phyloP scores from a whole-genome alignment of 2,797 vertebrate genomes.

The Jordanella pulchra region DNA sequence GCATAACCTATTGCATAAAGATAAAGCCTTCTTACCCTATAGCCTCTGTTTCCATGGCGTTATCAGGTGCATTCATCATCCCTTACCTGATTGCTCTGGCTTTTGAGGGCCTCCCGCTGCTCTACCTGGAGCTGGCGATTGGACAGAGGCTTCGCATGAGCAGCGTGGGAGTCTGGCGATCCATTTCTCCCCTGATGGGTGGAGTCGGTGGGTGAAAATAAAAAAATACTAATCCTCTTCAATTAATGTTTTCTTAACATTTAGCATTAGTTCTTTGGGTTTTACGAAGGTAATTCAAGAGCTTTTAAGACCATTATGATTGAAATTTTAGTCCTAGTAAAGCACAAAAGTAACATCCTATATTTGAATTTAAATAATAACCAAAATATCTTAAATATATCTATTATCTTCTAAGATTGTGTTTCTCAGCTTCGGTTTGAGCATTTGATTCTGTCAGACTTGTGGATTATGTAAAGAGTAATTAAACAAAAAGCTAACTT shows the following conservation, averaged over 20 bases:
- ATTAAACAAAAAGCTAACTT: too few relatives aligned
- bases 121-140: constrained; percentile 88
- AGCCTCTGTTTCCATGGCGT: not conserved
- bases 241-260: not conserved
- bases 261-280: not conserved
- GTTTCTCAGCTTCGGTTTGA: not conserved
- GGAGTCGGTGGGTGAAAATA: constrained; percentile 80
- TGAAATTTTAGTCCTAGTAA: not conserved
- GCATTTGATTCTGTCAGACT: not conserved
- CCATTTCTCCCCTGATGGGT: constrained; percentile 85
- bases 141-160: constrained; percentile 87
- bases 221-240: not conserved
- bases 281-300: not conserved
- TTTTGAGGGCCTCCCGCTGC: constrained; percentile 88
- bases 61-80: constrained; percentile 89
- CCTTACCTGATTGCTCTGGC: constrained; percentile 88
- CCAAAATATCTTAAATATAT: not conserved
- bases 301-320: too few relatives aligned
- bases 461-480: not conserved
- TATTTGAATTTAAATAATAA: too few relatives aligned
- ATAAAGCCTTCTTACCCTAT: too few relatives aligned
- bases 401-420: not conserved
- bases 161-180: constrained; percentile 86
- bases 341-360: too few relatives aligned
- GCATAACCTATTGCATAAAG: not conserved